phyloP scores from a whole-genome alignment of 2,797 vertebrate species.

The Clarias laeviceps region DNA sequence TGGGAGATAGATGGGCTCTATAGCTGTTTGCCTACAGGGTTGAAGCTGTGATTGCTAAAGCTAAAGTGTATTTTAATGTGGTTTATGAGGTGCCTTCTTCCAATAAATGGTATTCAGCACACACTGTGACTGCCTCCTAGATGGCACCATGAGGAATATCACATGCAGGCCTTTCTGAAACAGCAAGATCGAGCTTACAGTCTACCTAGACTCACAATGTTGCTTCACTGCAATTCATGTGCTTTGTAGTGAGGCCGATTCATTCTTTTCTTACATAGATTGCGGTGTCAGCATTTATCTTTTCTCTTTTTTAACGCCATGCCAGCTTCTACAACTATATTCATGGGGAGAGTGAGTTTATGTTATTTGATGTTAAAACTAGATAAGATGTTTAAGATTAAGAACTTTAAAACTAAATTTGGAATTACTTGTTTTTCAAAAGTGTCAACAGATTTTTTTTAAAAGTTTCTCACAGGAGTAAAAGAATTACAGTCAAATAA shows the following conservation, averaged over 20 bases:
- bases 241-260: background rate
- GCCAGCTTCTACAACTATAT: no score
- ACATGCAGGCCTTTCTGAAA: background rate
- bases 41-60: background rate
- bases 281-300: background rate
- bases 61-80: background rate
- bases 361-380: no score
- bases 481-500: no score
- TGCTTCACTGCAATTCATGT: background rate
- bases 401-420: no score
- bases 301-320: no score
- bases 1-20: background rate
- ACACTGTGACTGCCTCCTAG: background rate
- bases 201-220: background rate
- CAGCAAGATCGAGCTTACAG: background rate
- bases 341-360: no score
- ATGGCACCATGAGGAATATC: background rate
- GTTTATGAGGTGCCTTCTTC: background rate
- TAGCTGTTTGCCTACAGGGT: background rate
- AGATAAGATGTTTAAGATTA: no score
- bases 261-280: background rate
- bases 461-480: no score
- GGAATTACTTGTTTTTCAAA: no score
- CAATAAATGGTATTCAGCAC: background rate
- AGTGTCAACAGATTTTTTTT: no score